phyloP scores from a whole-genome alignment of 2,888 invertebrate genomes.

The Tenthredo mesomela region DNA sequence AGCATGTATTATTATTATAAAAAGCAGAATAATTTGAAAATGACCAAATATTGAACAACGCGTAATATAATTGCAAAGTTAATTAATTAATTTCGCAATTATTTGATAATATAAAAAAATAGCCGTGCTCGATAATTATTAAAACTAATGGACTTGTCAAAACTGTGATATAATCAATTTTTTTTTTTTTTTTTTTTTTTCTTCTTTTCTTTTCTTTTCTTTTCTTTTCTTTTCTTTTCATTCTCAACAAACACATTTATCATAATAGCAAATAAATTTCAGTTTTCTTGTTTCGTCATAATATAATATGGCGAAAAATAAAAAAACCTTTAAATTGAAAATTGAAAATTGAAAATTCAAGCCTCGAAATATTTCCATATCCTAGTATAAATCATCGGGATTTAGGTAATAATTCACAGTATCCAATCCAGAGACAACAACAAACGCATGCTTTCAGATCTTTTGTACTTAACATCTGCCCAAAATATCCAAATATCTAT shows the following conservation, averaged over 20 bases:
- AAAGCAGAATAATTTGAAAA: neutral
- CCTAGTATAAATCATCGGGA: slow-evolving; percentile 2
- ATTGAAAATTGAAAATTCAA: neutral
- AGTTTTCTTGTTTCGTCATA: no score
- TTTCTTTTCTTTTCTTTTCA: neutral
- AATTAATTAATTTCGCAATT: neutral
- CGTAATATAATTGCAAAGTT: neutral
- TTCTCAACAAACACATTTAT: neutral
- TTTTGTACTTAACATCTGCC: slow-evolving; percentile 41
- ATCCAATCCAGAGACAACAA: slow-evolving; percentile 14
- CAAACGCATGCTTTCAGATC: slow-evolving; percentile 41
- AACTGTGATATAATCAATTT: neutral
- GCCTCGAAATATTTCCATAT: neutral
- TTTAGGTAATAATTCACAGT: slow-evolving; percentile 7
- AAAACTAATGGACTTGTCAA: neutral
- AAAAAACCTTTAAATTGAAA: neutral
- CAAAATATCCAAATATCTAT: slow-evolving; percentile 37
- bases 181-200: neutral
- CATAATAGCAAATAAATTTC: neutral
- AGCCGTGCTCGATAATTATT: slow-evolving; percentile 8
- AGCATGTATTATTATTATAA: neutral
- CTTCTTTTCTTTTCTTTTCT: neutral
- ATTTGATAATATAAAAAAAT: neutral
- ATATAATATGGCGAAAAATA: neutral
- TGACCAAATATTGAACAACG: neutral